phyloP scores from a whole-genome alignment of 2,113 vertebrate genomes.

The Pollimyrus isidori region DNA sequence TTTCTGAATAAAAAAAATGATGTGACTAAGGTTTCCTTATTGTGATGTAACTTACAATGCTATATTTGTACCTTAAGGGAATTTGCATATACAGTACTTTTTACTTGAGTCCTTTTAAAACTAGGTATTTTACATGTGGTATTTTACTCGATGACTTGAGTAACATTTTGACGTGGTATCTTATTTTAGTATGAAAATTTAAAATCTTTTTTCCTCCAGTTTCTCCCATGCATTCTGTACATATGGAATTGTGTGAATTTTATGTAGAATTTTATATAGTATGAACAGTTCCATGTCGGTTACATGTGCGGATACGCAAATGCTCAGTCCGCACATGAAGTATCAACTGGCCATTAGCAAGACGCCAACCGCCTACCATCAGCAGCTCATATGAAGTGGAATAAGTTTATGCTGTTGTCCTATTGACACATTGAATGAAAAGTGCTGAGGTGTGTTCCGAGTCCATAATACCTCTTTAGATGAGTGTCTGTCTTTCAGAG shows the following conservation, averaged over 20 bases:
- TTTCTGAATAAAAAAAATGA: background rate
- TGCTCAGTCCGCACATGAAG: background rate
- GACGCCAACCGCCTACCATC: background rate
- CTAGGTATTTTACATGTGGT: background rate
- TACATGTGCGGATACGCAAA: background rate
- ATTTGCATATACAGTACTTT: background rate
- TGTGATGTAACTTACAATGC: background rate
- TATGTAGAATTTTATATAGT: background rate
- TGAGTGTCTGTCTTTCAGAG: slow-evolving; percentile 59
- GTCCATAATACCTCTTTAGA: background rate
- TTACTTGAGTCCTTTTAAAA: background rate
- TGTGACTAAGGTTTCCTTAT: background rate
- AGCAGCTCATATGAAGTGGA: background rate
- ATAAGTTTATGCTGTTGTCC: background rate
- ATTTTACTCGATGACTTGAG: background rate
- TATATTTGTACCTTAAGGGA: background rate
- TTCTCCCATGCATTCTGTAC: background rate
- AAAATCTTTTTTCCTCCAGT: background rate
- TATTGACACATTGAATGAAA: background rate
- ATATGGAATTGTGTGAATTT: background rate
- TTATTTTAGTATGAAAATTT: background rate
- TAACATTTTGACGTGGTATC: background rate
- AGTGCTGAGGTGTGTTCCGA: background rate
- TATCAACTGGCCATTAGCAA: background rate
- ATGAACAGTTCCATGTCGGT: background rate